These are phyloP conservation scores for Ethmia dodecea DNA, from an alignment of 2,888 invertebrate species.

Conservation along the genomic window DNA sequence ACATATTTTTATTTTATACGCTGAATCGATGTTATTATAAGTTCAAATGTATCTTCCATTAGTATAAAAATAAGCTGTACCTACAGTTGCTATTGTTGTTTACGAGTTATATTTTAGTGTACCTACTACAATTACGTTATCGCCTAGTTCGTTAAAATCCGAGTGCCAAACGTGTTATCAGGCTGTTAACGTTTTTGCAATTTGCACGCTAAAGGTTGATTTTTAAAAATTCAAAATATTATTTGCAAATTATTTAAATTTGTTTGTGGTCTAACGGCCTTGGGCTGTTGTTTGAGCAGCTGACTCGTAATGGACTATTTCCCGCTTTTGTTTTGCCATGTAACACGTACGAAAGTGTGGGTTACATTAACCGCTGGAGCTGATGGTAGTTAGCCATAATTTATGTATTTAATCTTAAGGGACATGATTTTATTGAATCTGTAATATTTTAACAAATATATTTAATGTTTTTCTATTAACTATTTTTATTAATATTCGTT, in stretches of 20 bases:
- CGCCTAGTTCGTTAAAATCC: conserved; percentile 38
- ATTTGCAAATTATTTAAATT: background rate
- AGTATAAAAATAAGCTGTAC: conserved; percentile 43
- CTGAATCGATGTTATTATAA: too few relatives aligned
- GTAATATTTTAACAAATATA: conserved; percentile 76
- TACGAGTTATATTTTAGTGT: conserved; percentile 28
- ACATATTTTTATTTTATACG: too few relatives aligned
- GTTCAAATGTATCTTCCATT: conserved; percentile 74
- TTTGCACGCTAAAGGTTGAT: background rate
- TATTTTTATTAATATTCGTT: conserved; percentile 20
- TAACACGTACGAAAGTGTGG: conserved; percentile 22
- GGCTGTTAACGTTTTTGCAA: conserved; percentile 12
- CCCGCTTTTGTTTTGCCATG: conserved; percentile 26
- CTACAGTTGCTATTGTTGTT: conserved; percentile 47
- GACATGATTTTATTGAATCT: conserved; percentile 69
- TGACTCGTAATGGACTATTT: conserved; percentile 19
- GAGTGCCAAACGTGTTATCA: conserved; percentile 47
- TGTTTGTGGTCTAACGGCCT: background rate
- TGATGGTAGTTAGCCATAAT: conserved; percentile 19
- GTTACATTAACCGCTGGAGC: conserved; percentile 28
- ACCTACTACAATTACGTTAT: conserved; percentile 39
- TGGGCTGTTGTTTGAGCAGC: background rate
- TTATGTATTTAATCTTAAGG: conserved; percentile 39
- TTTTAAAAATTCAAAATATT: background rate
- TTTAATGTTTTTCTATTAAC: conserved; percentile 64